Conservation (phyloP, 2,113 vertebrate genomes). For the Phyllostomus hastatus region DNA sequence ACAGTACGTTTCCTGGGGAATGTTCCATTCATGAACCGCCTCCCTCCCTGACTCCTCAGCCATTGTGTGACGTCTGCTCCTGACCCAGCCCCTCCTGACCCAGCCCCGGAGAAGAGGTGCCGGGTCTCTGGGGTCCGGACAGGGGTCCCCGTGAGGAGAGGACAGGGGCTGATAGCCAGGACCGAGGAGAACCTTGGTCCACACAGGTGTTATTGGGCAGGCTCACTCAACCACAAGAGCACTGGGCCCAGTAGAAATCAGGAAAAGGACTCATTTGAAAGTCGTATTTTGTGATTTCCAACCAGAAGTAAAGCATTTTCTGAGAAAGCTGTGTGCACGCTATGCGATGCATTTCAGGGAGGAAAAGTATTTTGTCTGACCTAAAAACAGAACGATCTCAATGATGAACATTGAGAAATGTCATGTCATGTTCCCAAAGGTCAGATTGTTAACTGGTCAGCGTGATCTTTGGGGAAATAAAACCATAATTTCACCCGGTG, state of each 20-base stretch:
- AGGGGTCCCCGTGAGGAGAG: background rate
- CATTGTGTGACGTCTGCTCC: background rate
- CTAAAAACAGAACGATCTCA: background rate
- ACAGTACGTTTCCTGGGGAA: conserved; percentile 42
- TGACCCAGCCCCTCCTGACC: background rate
- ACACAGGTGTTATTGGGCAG: background rate
- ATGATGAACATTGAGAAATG: background rate
- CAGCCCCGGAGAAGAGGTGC: background rate
- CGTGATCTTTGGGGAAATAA: background rate
- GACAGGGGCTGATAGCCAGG: background rate
- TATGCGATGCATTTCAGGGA: background rate
- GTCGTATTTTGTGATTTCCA: background rate
- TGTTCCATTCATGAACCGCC: background rate
- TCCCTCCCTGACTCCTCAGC: background rate
- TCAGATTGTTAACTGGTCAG: background rate
- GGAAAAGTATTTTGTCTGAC: background rate
- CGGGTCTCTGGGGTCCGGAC: background rate
- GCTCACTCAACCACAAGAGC: background rate
- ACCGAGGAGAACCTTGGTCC: background rate
- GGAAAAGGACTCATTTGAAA: background rate
- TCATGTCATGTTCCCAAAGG: background rate
- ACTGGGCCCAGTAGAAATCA: background rate
- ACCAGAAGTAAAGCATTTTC: background rate
- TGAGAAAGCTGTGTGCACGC: background rate
- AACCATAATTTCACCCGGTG: background rate